A percentile compares a stretch with the other conserved stretches of the same genome.
Evolutionary conservation across 2,888 invertebrate genomes (phyloP).

Genomic region (Crioceris asparagi): DNA sequence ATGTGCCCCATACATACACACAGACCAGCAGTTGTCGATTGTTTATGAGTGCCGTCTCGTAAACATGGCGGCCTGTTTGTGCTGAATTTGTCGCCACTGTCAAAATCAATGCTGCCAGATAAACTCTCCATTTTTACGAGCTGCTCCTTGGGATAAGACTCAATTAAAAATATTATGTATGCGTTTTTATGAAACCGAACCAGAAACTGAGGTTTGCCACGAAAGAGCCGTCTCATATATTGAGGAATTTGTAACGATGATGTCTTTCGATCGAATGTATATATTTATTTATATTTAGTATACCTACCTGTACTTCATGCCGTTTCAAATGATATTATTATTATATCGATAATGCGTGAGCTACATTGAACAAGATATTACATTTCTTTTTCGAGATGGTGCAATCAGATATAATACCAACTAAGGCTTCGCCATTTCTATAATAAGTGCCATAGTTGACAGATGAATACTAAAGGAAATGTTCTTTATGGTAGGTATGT

Average conservation of each 20-base stretch:
- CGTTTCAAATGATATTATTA: too few species aligned
- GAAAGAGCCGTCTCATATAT: conserved; percentile 1
- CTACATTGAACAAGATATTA: too few species aligned
- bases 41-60: conserved; percentile 30
- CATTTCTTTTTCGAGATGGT: too few species aligned
- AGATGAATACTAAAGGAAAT: too few species aligned
- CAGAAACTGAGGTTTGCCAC: not conserved
- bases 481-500: too few species aligned
- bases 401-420: too few species aligned
- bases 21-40: conserved; percentile 17
- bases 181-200: conserved; percentile 9
- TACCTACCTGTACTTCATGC: too few species aligned
- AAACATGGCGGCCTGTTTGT: conserved; percentile 34
- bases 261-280: too few species aligned
- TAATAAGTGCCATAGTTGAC: too few species aligned
- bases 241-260: conserved; percentile 1
- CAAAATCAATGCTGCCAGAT: conserved; percentile 31
- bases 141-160: conserved; percentile 23
- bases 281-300: too few species aligned
- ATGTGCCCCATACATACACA: conserved; percentile 9
- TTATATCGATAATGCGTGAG: too few species aligned
- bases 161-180: conserved; percentile 30
- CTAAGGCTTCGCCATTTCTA: too few species aligned
- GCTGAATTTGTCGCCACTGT: conserved; percentile 35
- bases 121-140: conserved; percentile 29